Evolutionary conservation across 2,797 vertebrate species (phyloP).

Genomic region (Kryptolebias ocellatus): DNA sequence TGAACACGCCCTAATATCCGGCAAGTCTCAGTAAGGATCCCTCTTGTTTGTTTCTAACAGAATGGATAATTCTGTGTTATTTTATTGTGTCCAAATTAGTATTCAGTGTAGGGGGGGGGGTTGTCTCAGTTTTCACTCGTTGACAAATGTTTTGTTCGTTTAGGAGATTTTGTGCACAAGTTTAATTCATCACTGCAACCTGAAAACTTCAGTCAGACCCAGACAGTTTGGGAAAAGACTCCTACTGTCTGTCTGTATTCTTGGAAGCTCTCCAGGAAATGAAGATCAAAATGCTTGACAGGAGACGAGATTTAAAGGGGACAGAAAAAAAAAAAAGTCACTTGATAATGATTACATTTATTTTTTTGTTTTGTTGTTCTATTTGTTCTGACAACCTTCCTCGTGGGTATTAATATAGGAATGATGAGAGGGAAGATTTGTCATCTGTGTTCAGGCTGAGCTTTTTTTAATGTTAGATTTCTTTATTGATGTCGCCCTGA

Average conservation of each 20-base stretch:
- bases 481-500: neutral
- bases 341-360: conserved; percentile 26
- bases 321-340: conserved; percentile 16
- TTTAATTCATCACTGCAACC: conserved; percentile 23
- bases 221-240: conserved; percentile 13
- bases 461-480: conserved; percentile 8
- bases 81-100: conserved; percentile 44
- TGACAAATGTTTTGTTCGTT: conserved; percentile 24
- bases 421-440: conserved; percentile 15
- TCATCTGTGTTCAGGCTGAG: conserved; percentile 8
- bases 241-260: conserved; percentile 24
- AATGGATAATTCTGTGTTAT: conserved; percentile 12
- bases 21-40: too few relatives aligned
- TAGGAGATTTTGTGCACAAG: conserved; percentile 17
- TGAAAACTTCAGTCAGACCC: conserved; percentile 32
- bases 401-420: neutral
- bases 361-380: conserved; percentile 9
- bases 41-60: conserved; percentile 26
- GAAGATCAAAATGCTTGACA: conserved; percentile 18
- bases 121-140: conserved; percentile 28
- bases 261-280: conserved; percentile 26
- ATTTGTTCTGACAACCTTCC: conserved; percentile 14
- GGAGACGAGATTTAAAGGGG: conserved; percentile 9
- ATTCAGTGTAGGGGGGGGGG: conserved; percentile 17
- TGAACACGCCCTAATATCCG: conserved; percentile 10